Conservation (phyloP, 2,888 invertebrate genomes). For the Zygaena filipendulae region DNA sequence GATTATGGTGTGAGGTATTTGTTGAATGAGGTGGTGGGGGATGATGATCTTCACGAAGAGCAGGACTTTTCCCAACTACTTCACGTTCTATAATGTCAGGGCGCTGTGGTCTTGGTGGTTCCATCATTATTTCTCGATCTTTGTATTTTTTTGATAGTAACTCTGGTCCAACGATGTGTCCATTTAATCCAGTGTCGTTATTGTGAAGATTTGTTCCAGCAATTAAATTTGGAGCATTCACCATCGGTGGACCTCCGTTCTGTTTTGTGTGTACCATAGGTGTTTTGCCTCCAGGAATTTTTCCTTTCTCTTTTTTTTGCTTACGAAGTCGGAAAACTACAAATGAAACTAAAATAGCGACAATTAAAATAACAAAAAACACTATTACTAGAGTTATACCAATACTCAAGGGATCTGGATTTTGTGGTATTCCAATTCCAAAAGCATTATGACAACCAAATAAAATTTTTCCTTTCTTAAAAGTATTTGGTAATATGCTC, state of each 20-base stretch:
- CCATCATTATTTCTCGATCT: conserved; percentile 81
- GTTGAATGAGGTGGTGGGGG: conserved; percentile 82
- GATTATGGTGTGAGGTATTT: conserved; percentile 75
- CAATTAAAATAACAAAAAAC: conserved; percentile 90
- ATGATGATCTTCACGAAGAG: conserved; percentile 81
- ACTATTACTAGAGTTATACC: conserved; percentile 94
- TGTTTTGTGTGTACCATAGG: conserved; percentile 83
- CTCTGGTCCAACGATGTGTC: conserved; percentile 86
- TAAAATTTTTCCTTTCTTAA: conserved; percentile 77
- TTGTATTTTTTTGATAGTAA: conserved; percentile 89
- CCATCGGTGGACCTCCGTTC: conserved; percentile 76
- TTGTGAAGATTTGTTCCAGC: conserved; percentile 75
- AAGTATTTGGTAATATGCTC: conserved; percentile 78
- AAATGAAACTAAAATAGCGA: conserved; percentile 91
- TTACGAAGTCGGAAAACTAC: conserved; percentile 91
- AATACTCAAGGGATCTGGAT: conserved; percentile 89
- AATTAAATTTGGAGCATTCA: conserved; percentile 75
- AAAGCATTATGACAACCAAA: conserved; percentile 81
- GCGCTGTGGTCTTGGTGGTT: conserved; percentile 82
- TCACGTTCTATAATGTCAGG: conserved; percentile 95
- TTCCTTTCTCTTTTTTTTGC: conserved; percentile 87
- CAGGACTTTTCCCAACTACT: conserved; percentile 85
- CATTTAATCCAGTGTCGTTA: conserved; percentile 76
- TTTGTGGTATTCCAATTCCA: conserved; percentile 80
- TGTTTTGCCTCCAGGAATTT: conserved; percentile 70